phyloP scores from a whole-genome alignment of 2,113 vertebrate species.

The Pluvianellus socialis region DNA sequence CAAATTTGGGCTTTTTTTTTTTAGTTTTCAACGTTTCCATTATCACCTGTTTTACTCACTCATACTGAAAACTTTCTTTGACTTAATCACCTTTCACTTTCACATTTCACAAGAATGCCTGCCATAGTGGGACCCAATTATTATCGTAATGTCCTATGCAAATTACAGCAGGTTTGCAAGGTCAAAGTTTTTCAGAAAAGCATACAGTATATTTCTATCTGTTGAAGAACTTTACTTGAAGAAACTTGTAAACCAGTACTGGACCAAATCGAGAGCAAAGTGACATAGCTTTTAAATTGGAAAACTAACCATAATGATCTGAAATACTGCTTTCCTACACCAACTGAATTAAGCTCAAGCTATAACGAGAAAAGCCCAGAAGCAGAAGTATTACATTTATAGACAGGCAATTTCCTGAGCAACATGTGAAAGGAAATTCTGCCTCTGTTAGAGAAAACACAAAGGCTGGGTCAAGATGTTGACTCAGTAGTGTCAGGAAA shows the following conservation, averaged over 20 bases:
- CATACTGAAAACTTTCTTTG: background rate
- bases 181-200: background rate
- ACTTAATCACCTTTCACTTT: background rate
- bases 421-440: background rate
- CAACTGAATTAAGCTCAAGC: slow-evolving; percentile 5
- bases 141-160: background rate
- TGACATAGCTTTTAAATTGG: slow-evolving; percentile 19
- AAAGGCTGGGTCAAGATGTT: background rate
- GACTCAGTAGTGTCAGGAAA: background rate
- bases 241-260: slow-evolving; percentile 34
- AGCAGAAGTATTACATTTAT: background rate
- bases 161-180: slow-evolving; percentile 31
- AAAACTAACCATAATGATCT: slow-evolving; percentile 36
- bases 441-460: background rate
- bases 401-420: background rate
- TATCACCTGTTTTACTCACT: background rate
- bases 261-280: background rate
- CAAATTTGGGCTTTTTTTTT: background rate
- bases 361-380: background rate
- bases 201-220: background rate
- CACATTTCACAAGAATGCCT: too few relatives aligned
- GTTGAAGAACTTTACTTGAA: slow-evolving; percentile 18
- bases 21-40: background rate
- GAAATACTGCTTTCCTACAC: slow-evolving; percentile 31
- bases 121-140: background rate